Base-by-base conservation (phyloP, 2,888 invertebrate genomes). In the Acleris laterana region DNA sequence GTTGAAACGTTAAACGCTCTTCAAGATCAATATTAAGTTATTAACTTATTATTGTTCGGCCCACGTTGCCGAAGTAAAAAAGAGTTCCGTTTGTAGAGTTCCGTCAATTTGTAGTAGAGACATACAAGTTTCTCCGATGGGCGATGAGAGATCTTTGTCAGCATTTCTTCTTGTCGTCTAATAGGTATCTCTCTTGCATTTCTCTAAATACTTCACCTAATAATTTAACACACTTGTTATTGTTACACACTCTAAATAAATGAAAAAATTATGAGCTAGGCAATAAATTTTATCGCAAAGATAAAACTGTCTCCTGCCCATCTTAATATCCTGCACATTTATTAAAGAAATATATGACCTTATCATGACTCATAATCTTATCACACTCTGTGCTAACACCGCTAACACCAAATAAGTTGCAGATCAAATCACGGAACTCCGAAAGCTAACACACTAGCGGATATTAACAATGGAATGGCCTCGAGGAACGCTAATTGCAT, bases 401-500 rank as follows among this genome's bases (percentile, higher is more conserved):
- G n/a, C 52, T 20, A 22, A 20, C 5, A 38, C 22, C 6, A 58
- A 22, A n/a, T 32, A 13, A 44, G 19, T 49, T 13, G 48, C 22
- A 25, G 46, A 48, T 60, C 42, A 16, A 46, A 38, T n/a, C 6
- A 16, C 44, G 57, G 61, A 62, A 57, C 62, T 56, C 66, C 44
- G 16, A 62, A 57, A 19, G 62, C 57, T 51, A 61, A 65, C 65
- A 62, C 74, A 77, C 71, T 75, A 77, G 62, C 66, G 75, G 73
- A 77, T 78, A 77, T 77, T 77, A 77, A 76, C 73, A 74, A 75
- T 72, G 73, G 70, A 53, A 51, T 68, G 76, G 69, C 78, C 78
- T 79, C 77, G 74, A 53, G 51, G 51, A 56, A 78, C 77, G 71
- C 77, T 83, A 84, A 85, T 84, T 83, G 81, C 80, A 75, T 76